Percentiles rank a stretch among this genome's conserved stretches.
phyloP scores from a whole-genome alignment of 1,140 invertebrate genomes.

The Homalodisca vitripennis region DNA sequence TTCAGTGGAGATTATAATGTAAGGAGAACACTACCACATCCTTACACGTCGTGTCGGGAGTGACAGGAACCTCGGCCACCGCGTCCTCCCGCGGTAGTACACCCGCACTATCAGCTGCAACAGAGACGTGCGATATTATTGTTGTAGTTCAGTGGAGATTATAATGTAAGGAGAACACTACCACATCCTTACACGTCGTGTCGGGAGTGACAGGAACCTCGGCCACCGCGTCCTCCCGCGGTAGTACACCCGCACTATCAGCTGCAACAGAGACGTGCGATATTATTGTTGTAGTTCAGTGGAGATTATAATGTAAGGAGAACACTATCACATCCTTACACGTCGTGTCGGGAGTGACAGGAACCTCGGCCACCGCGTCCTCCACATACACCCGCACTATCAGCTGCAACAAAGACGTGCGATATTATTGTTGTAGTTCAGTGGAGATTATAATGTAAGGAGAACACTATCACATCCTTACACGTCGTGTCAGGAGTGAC shows the following conservation, averaged over 20 bases:
- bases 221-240: slow-evolving; percentile 43
- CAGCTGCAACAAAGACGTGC: slow-evolving; percentile 54
- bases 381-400: slow-evolving; percentile 57
- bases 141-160: no score
- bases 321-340: slow-evolving; percentile 59
- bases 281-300: no score
- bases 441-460: no score
- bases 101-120: slow-evolving; percentile 61
- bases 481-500: slow-evolving; percentile 59
- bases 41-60: slow-evolving; percentile 57
- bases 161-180: no score
- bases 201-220: slow-evolving; percentile 59
- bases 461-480: slow-evolving; percentile 59
- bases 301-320: no score
- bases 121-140: no score
- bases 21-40: slow-evolving; percentile 61
- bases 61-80: slow-evolving; percentile 55
- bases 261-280: slow-evolving; percentile 52
- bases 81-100: slow-evolving; percentile 49
- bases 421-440: no score
- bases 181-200: slow-evolving; percentile 58
- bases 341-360: slow-evolving; percentile 59
- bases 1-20: no score
- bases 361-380: slow-evolving; percentile 50
- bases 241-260: slow-evolving; percentile 60